These are phyloP conservation scores for Carabus problematicus DNA, from an alignment of 2,888 invertebrate species.

Conservation along the genomic window DNA sequence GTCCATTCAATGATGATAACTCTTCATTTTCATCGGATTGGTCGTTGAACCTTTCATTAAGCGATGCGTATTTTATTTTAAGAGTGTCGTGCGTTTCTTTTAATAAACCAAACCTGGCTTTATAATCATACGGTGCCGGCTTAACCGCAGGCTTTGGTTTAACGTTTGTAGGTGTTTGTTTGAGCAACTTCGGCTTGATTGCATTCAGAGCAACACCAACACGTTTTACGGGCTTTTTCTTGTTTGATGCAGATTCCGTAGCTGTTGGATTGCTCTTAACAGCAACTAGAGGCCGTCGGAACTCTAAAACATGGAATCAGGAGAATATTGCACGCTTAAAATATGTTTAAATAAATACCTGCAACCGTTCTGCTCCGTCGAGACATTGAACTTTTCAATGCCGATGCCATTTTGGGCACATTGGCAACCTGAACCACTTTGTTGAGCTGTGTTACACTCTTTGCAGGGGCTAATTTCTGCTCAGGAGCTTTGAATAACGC, in stretches of 20 bases:
- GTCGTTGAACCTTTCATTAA: conserved; percentile 40
- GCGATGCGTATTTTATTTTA: conserved; percentile 11
- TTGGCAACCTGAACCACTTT: no score
- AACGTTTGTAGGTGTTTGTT: neutral
- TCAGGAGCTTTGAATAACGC: no score
- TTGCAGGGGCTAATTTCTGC: no score
- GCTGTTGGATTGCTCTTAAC: neutral
- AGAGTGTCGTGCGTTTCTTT: conserved; percentile 39
- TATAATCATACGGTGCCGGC: conserved; percentile 45
- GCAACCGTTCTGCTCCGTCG: conserved; percentile 21
- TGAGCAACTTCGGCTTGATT: conserved; percentile 4
- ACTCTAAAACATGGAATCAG: conserved; percentile 3
- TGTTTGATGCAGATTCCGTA: neutral
- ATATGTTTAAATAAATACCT: no score
- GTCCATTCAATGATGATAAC: no score
- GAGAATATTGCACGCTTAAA: conserved; percentile 3
- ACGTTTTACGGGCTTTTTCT: conserved; percentile 25
- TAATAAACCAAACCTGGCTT: conserved; percentile 42
- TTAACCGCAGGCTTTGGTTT: conserved; percentile 12
- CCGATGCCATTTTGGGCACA: no score
- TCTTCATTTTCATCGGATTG: conserved; percentile 50
- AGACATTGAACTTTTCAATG: no score
- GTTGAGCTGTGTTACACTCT: no score
- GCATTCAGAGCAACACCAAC: conserved; percentile 4
- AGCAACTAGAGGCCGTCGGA: neutral